phyloP scores from a whole-genome alignment of 2,888 invertebrate genomes.

The Mesopsocus fuscifrons region DNA sequence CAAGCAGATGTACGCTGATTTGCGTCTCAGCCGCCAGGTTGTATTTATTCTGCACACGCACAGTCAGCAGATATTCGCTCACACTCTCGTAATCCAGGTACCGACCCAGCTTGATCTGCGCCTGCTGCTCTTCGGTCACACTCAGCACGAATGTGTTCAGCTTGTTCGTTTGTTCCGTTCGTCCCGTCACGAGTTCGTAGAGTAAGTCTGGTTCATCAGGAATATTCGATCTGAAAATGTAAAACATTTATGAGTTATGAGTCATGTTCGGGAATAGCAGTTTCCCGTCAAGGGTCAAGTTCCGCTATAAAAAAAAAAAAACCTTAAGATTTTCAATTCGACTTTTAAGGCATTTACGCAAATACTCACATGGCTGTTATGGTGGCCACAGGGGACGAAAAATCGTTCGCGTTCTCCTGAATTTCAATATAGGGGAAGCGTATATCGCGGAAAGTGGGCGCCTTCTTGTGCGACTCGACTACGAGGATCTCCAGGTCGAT shows the following conservation, averaged over 20 bases:
- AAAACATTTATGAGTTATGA: slow-evolving; percentile 12
- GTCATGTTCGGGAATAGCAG: neutral
- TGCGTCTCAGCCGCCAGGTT: slow-evolving; percentile 60
- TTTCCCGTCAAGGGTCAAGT: too few relatives aligned
- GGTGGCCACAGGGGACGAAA: slow-evolving; percentile 44
- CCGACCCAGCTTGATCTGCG: slow-evolving; percentile 55
- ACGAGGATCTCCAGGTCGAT: slow-evolving; percentile 69
- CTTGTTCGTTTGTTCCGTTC: slow-evolving; percentile 72
- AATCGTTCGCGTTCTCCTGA: slow-evolving; percentile 55
- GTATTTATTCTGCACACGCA: slow-evolving; percentile 64
- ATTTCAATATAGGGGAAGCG: slow-evolving; percentile 36
- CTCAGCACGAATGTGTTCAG: slow-evolving; percentile 45
- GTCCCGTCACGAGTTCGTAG: slow-evolving; percentile 62
- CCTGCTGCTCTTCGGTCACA: slow-evolving; percentile 41
- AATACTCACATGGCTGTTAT: slow-evolving; percentile 46
- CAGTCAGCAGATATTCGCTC: slow-evolving; percentile 63
- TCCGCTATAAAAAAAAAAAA: too few relatives aligned
- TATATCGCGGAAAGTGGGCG: slow-evolving; percentile 48
- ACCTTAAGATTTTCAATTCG: too few relatives aligned
- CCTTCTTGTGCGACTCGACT: slow-evolving; percentile 72
- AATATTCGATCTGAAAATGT: slow-evolving; percentile 44
- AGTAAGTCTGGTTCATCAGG: slow-evolving; percentile 40
- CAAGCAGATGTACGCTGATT: slow-evolving; percentile 57
- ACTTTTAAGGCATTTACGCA: too few relatives aligned
- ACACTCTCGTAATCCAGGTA: slow-evolving; percentile 69